Percentiles rank a stretch among this genome's conserved stretches.
Conservation (phyloP, 2,797 vertebrate species). For the Spinus olivaceus region DNA sequence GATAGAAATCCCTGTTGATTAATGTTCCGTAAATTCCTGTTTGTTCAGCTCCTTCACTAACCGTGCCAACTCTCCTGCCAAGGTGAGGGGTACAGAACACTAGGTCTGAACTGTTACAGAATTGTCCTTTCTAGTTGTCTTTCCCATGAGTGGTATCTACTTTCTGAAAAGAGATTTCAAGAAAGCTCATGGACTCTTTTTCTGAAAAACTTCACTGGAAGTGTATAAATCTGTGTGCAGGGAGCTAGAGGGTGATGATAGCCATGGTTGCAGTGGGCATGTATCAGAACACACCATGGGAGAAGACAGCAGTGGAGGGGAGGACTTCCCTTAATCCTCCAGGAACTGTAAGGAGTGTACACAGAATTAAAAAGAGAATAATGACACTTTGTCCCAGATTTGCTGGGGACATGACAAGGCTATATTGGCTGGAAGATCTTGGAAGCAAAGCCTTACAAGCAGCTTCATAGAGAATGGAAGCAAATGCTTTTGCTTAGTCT, state of each 20-base stretch:
- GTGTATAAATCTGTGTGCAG: not conserved
- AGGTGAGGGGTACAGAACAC: not conserved
- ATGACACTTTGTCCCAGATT: not conserved
- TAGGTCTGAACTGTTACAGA: not conserved
- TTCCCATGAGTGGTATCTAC: not conserved
- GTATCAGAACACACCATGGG: not conserved
- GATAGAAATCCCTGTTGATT: not conserved
- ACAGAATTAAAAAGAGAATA: not conserved
- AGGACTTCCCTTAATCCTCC: not conserved
- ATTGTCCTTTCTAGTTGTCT: not conserved
- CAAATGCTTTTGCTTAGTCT: not conserved
- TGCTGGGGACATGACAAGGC: not conserved
- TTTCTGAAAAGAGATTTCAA: not conserved
- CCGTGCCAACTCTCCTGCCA: not conserved
- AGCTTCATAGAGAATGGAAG: not conserved
- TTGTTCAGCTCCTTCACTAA: not conserved
- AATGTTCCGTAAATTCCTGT: not conserved
- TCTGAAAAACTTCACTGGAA: not conserved
- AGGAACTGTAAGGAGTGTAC: not conserved
- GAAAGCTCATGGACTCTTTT: not conserved
- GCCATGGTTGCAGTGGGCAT: not conserved
- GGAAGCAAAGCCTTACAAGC: not conserved
- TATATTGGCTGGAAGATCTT: not conserved
- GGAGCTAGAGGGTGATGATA: not conserved
- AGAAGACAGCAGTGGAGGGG: not conserved